Percentiles rank a stretch among this genome's conserved stretches.
Conservation (phyloP, 2,797 vertebrate species). For the Uromys caudimaculatus region DNA sequence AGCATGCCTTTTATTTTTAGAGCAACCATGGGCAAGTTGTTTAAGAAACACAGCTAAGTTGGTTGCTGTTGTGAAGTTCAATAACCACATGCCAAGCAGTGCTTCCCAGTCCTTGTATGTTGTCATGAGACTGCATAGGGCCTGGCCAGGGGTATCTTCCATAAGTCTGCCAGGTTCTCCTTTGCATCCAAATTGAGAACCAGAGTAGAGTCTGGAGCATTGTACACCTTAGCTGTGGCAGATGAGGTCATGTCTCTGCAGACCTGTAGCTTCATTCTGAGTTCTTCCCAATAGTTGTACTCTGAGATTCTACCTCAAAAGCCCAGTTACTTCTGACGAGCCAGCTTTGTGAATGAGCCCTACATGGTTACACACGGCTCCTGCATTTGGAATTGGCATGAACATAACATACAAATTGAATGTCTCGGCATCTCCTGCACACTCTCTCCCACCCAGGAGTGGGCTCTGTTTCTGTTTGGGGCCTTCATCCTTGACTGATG, state of each 20-base stretch:
- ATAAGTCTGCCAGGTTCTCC: neutral
- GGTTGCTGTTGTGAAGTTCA: conserved; percentile 24
- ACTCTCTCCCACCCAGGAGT: too few species aligned
- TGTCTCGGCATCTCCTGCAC: neutral
- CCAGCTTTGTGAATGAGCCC: neutral
- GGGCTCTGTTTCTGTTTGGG: neutral
- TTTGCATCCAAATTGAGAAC: neutral
- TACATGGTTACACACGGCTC: neutral
- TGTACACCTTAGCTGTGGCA: neutral
- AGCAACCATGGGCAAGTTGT: neutral
- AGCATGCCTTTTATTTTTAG: conserved; percentile 46
- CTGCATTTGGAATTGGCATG: neutral
- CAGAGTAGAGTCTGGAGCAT: neutral
- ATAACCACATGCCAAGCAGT: too few species aligned
- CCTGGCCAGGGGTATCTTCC: neutral
- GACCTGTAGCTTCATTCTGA: neutral
- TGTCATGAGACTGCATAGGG: neutral
- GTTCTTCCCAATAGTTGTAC: neutral
- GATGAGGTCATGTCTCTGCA: neutral
- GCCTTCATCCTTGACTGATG: neutral
- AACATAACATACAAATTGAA: neutral
- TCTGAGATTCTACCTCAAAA: neutral
- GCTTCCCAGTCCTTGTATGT: neutral
- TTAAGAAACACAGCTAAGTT: conserved; percentile 32
- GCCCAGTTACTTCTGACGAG: neutral